phyloP scores from a whole-genome alignment of 1,140 invertebrate genomes.

The Drosophila teissieri region DNA sequence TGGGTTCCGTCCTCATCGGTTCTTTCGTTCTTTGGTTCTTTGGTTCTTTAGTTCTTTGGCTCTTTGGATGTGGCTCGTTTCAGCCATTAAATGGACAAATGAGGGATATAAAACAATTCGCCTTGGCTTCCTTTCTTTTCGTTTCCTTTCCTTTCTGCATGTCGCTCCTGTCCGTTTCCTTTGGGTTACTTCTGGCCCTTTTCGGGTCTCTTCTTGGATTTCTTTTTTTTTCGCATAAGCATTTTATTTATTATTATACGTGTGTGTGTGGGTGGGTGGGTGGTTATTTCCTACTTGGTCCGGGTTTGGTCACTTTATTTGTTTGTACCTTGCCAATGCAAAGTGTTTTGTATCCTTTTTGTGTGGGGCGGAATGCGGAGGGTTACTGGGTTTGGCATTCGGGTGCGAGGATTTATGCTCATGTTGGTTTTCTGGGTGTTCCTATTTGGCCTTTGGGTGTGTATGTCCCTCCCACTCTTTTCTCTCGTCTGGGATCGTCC shows the following conservation, averaged over 20 bases:
- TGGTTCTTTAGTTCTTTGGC: slow-evolving; percentile 9
- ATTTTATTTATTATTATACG: slow-evolving; percentile 71
- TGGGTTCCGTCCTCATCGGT: slow-evolving; percentile 8
- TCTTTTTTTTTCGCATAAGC: slow-evolving; percentile 57
- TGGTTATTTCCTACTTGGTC: slow-evolving; percentile 50
- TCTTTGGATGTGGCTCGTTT: slow-evolving; percentile 72
- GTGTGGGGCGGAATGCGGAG: slow-evolving; percentile 6
- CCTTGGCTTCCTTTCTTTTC: slow-evolving; percentile 73
- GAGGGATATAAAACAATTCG: slow-evolving; percentile 84
- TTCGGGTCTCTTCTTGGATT: slow-evolving; percentile 24
- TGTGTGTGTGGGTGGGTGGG: slow-evolving; percentile 25
- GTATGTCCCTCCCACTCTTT: slow-evolving; percentile 18
- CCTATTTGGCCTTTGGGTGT: slow-evolving; percentile 75
- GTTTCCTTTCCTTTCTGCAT: slow-evolving; percentile 38
- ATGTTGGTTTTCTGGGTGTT: slow-evolving; percentile 64
- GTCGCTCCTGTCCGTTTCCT: slow-evolving; percentile 40
- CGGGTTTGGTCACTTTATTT: slow-evolving; percentile 80
- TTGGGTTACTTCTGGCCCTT: slow-evolving; percentile 26
- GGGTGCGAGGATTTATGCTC: slow-evolving; percentile 74
- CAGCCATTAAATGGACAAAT: slow-evolving; percentile 84
- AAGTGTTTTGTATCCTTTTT: slow-evolving; percentile 77
- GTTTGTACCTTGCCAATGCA: slow-evolving; percentile 70
- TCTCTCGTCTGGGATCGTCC: slow-evolving; percentile 51
- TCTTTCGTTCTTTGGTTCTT: slow-evolving; percentile 13
- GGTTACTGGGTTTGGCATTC: slow-evolving; percentile 56